Evolutionary conservation across 2,888 invertebrate genomes (phyloP), one percentile per base, ranked within the genome.

Genomic region (Lobophora halterata): DNA sequence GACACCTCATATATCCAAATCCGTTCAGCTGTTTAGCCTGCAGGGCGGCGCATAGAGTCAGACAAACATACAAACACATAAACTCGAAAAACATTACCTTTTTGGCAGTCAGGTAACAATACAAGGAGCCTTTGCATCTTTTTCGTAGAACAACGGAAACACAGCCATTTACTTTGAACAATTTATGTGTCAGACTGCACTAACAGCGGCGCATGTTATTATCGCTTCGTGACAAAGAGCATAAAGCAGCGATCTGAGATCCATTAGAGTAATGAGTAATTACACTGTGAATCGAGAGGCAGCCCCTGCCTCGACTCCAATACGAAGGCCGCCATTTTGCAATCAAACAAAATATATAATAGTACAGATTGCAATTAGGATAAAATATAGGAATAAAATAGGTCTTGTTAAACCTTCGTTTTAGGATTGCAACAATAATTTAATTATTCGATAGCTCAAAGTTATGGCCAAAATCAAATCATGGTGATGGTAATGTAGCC

Each of bases 251-350:
- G 65, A 76, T 76, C 62, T 61, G 54, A 67, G 62, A 66, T 72
- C 77, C 77, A 82, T 82, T 81, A 79, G 61, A 52, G 57, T 80
- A 76, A 76, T 78, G 71, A 79, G 69, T 77, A 79, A 81, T 79
- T 79, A 77, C 61, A 70, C 68, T 62, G 61, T 55, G 60, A 58
- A 62, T 59, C 58, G 52, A 65, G 70, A 52, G 61, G 62, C 59
- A 55, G 65, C 61, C 68, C 67, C 64, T 59, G 50, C 53, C 35
- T 19, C 54, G 40, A 50, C 58, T 57, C 57, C 55, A 52, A 61
- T 44, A 56, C 56, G 75, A 79, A 82, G 82, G 81, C 58, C 74
- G 55, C 52, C 5, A 44, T 73, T 72, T 67, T 66, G 73, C 72
- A 81, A 81, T 63, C 46, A 42, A 52, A 52, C 56, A 56, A 49